These are phyloP conservation scores for Plemyria rubiginata DNA, from an alignment of 2,888 invertebrate genomes.

Conservation along the genomic window DNA sequence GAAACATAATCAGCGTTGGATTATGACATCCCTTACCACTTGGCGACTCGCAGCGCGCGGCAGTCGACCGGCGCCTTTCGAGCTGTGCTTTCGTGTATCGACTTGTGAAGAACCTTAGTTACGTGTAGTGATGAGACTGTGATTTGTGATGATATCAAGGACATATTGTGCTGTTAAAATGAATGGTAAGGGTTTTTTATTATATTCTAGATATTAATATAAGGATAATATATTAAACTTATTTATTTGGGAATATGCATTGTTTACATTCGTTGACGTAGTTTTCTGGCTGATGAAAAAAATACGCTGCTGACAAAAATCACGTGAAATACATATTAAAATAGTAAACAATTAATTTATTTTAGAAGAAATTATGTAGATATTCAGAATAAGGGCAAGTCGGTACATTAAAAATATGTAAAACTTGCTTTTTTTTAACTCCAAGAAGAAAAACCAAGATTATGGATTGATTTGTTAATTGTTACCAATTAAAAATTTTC, in stretches of 20 bases:
- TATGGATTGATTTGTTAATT: too few species aligned
- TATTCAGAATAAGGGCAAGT: too few species aligned
- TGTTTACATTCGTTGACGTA: neutral
- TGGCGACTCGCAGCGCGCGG: conserved; percentile 22
- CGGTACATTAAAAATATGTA: neutral
- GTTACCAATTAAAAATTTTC: too few species aligned
- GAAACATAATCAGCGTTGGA: conserved; percentile 23
- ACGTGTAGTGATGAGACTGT: conserved; percentile 71
- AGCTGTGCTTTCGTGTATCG: conserved; percentile 51
- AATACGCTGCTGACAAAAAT: too few species aligned
- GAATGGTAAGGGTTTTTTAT: conserved; percentile 62
- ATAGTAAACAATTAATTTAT: too few species aligned
- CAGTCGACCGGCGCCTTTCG: conserved; percentile 56
- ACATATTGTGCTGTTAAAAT: conserved; percentile 70
- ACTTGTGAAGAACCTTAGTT: conserved; percentile 11
- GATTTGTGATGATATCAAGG: conserved; percentile 65
- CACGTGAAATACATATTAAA: too few species aligned
- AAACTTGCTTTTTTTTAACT: neutral
- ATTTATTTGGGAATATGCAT: neutral
- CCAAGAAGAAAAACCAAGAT: too few species aligned
- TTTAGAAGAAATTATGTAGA: too few species aligned
- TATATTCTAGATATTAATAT: neutral
- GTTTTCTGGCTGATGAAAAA: neutral
- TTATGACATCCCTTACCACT: conserved; percentile 35
- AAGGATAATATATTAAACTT: too few species aligned